Base-by-base conservation (phyloP, 2,113 vertebrate species). In the Callorhinus ursinus region DNA sequence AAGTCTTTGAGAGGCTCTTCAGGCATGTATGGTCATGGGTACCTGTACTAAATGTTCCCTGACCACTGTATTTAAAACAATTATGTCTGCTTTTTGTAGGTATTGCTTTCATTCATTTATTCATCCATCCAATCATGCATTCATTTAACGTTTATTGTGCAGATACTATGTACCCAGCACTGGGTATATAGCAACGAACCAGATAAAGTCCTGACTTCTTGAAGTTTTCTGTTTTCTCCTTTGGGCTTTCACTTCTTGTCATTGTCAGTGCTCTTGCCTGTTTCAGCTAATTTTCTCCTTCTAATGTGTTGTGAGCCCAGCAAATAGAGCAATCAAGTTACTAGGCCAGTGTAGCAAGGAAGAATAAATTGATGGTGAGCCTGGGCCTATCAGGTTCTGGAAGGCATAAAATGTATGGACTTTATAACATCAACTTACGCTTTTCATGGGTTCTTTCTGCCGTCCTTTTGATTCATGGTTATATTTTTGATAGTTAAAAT, bases 401-500 rank as follows among this genome's bases (percentile, higher is more conserved):
- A 67, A 97, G 5, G 26, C 28, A 74, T 36, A 95, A 36, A 69
- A 89, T 39, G 5, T 22, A 36, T 31, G 33, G 7, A 79, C 12
- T 93, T 89, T 72, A 42, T 89, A 57, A 95, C 2, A 46, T 88
- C 33, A 67, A 55, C 76, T 82, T 51, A 63, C n/a, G 36, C 39
- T 79, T 67, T 92, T 82, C 11, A 59, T 39, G 65, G 24, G 16
- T 90, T 15, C 79, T 57, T 76, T 86, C 22, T 28, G 26, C 9
- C 36, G 19, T 79, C 74, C 21, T 96, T 96, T 93, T 88, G 83
- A 91, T 86, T 55, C 39, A 63, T 67, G 12, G 39, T 39, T 93
- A 12, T 90, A 82, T 76, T 90, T 91, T 94, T 97, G 82, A 85
- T 72, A 63, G 77, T 76, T 96, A 96, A 97, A 95, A 86, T 91